Percentiles rank a stretch among this genome's conserved stretches.
phyloP scores from a whole-genome alignment of 2,113 vertebrate species.

The Chascanopsetta lugubris region DNA sequence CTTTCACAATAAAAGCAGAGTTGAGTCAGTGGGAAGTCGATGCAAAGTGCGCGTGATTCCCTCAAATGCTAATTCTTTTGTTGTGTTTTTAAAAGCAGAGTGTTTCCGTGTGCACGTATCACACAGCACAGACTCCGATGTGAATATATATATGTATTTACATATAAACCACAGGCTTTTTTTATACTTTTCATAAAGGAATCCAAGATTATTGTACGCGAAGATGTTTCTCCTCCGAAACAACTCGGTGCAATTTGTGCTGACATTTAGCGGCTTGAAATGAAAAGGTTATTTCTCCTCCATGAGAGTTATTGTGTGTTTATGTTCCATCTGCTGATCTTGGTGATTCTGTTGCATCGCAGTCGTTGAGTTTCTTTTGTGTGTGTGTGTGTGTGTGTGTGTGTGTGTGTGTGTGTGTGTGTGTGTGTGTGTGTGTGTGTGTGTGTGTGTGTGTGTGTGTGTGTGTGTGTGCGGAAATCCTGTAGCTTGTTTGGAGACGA shows the following conservation, averaged over 20 bases:
- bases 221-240: constrained; percentile 11
- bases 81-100: constrained; percentile 12
- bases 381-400: too few species aligned
- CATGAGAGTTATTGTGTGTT: neutral
- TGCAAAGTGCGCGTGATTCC: constrained; percentile 5
- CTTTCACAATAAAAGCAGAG: constrained; percentile 32
- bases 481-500: constrained; percentile 20
- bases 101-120: neutral
- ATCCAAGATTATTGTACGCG: constrained; percentile 5
- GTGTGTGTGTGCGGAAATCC: too few species aligned
- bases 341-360: constrained; percentile 11
- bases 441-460: too few species aligned
- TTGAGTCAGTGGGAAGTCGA: constrained; percentile 39
- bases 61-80: constrained; percentile 40
- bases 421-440: too few species aligned
- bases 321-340: constrained; percentile 3
- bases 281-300: constrained; percentile 47
- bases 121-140: neutral
- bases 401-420: too few species aligned
- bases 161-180: neutral
- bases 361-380: constrained; percentile 1
- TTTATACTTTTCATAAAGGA: constrained; percentile 2
- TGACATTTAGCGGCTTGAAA: constrained; percentile 53
- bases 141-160: too few species aligned
- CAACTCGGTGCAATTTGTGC: neutral